A percentile compares a stretch with the other conserved stretches of the same genome.
Evolutionary conservation across 2,797 vertebrate genomes (phyloP).

Genomic region (Protosalanx chinensis): DNA sequence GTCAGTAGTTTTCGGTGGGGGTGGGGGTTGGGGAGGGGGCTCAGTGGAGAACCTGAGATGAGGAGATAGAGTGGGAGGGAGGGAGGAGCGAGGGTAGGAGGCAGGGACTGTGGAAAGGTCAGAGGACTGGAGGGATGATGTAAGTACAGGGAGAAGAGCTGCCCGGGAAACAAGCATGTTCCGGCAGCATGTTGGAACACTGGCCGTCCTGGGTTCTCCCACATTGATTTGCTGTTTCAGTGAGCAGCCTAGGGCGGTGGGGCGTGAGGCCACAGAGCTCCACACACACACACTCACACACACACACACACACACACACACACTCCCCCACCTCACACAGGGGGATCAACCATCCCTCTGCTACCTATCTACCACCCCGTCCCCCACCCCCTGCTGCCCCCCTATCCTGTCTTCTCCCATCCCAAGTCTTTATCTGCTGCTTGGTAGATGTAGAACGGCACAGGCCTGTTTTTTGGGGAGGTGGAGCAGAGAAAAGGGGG

Average conservation of each 20-base stretch:
- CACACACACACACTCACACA: not conserved
- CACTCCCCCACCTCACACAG: not conserved
- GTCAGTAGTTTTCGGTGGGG: not conserved
- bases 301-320: not conserved
- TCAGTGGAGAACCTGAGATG: not conserved
- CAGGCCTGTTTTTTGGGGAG: slow-evolving; percentile 43
- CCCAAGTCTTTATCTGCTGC: not conserved
- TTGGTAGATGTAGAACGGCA: slow-evolving; percentile 41
- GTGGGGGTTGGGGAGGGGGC: not conserved
- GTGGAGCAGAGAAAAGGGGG: slow-evolving; percentile 20
- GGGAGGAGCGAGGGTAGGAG: not conserved
- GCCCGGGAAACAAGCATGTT: not conserved
- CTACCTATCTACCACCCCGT: slow-evolving; percentile 13
- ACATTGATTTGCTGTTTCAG: not conserved
- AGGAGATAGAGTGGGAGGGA: slow-evolving; percentile 22
- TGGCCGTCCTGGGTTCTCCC: not conserved
- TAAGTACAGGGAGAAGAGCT: not conserved
- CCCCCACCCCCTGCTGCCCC: slow-evolving; percentile 9
- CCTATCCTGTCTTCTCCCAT: slow-evolving; percentile 5
- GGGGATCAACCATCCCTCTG: no score
- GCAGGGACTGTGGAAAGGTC: not conserved
- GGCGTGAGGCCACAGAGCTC: slow-evolving; percentile 42
- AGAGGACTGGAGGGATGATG: not conserved
- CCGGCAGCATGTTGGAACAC: not conserved
- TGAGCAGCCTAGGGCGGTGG: not conserved